phyloP scores from a whole-genome alignment of 2,888 invertebrate genomes.

The Dioctria rufipes region DNA sequence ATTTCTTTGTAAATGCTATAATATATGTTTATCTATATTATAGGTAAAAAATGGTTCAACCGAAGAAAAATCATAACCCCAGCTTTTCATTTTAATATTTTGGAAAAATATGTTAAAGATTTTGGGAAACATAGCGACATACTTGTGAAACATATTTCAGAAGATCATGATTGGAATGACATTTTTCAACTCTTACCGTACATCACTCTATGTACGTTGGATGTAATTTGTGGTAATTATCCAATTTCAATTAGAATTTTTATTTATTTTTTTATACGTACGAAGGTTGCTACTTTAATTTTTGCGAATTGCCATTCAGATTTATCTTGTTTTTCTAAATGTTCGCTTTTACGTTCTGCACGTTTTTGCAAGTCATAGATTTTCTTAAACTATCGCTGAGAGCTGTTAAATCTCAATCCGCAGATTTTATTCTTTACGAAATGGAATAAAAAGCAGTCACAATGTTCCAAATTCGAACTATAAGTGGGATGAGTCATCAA shows the following conservation, averaged over 20 bases:
- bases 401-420: too few relatives aligned
- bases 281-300: too few relatives aligned
- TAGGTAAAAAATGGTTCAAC: constrained; percentile 73
- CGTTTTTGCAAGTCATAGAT: too few relatives aligned
- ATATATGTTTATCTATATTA: not conserved
- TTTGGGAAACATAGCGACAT: constrained; percentile 77
- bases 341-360: too few relatives aligned
- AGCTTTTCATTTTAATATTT: constrained; percentile 85
- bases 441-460: too few relatives aligned
- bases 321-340: too few relatives aligned
- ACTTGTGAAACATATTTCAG: constrained; percentile 74
- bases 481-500: too few relatives aligned
- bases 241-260: not conserved
- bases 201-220: constrained; percentile 24
- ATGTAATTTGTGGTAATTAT: constrained; percentile 54
- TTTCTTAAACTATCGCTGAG: too few relatives aligned
- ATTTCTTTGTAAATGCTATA: not conserved
- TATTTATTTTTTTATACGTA: too few relatives aligned
- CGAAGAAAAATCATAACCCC: constrained; percentile 83
- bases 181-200: not conserved
- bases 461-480: too few relatives aligned
- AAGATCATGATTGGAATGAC: constrained; percentile 73
- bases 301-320: too few relatives aligned
- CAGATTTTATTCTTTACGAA: too few relatives aligned
- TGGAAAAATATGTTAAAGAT: constrained; percentile 80